A percentile compares a stretch with the other conserved stretches of the same genome.
phyloP scores from a whole-genome alignment of 2,888 invertebrate species.

The Epirrhoe tristata region DNA sequence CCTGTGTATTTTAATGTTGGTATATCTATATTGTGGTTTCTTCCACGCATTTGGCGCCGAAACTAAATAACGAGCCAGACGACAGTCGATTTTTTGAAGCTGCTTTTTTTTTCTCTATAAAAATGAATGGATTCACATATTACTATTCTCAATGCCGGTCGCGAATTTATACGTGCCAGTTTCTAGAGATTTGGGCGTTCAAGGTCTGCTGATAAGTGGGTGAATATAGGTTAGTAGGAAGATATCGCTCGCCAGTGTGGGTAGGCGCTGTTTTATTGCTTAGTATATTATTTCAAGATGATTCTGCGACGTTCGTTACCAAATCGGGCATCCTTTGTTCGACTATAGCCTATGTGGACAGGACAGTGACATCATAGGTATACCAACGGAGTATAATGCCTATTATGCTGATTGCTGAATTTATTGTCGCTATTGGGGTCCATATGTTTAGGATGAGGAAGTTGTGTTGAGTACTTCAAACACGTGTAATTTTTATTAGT shows the following conservation, averaged over 20 bases:
- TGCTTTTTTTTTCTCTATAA: conserved; percentile 56
- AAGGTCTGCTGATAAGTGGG: conserved; percentile 58
- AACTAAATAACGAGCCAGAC: conserved; percentile 53
- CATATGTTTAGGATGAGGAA: conserved; percentile 16
- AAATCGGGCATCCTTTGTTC: conserved; percentile 37
- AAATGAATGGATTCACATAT: conserved; percentile 70
- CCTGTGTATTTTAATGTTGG: background rate
- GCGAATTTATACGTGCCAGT: conserved; percentile 63
- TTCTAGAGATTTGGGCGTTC: conserved; percentile 55
- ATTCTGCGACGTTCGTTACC: conserved; percentile 34
- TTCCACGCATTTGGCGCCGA: conserved; percentile 44
- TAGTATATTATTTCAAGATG: conserved; percentile 36
- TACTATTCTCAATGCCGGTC: conserved; percentile 60
- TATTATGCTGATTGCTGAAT: conserved; percentile 14
- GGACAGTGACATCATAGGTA: conserved; percentile 33
- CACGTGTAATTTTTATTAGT: conserved; percentile 5
- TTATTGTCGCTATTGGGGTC: conserved; percentile 16
- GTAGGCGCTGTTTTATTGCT: conserved; percentile 46
- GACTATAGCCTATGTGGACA: conserved; percentile 18
- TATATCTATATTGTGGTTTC: conserved; percentile 49
- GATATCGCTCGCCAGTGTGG: conserved; percentile 47
- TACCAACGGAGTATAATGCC: conserved; percentile 15
- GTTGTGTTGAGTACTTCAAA: conserved; percentile 3
- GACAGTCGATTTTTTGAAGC: conserved; percentile 52
- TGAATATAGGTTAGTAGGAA: conserved; percentile 61